Base-by-base conservation (phyloP, 2,797 vertebrate species). In the Trematomus bernacchii region DNA sequence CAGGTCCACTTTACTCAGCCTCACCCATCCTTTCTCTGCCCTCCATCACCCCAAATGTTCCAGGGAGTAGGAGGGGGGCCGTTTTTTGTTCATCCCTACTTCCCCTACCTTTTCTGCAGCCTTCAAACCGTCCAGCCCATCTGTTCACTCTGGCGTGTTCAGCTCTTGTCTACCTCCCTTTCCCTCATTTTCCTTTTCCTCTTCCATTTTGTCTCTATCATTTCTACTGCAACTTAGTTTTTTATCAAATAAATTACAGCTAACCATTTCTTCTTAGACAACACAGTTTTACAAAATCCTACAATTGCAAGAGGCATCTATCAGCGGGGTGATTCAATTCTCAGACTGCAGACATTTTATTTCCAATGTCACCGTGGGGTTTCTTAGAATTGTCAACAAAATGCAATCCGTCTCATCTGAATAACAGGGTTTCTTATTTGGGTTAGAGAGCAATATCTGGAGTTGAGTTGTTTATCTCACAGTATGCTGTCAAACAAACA, bases 61-160 rank as follows among this genome's bases (percentile, higher is more conserved):
- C 18, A 37, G 33, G 7, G 33, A 37, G 33, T 37, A 37, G 33
- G 33, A 37, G 33, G 33, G 33, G 33, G 33, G 75, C 10, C 43
- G 47, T 63, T 68, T 68, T 85, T 87, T 77, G 33, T 74, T 77
- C 57, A 73, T 77, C 14, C 0, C 48, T 62, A 50, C 66, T 83
- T 70, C 63, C 71, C 66, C 79, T 85, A 73, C 66, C 80, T 74
- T 72, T 50, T 64, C 71, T 65, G 71, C 60, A 79, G 79, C 64
- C 70, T 81, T 80, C 71, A 78, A 77, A 61, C 50, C 71, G 21
- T 78, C 65, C 51, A 23, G 80, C 73, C 87, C 81, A 87, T 86
- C 85, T 87, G 78, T 87, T 90, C 87, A 75, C 42, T 71, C 58
- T 51, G 61, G 33, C 48, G 77, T 71, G 66, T 77, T 73, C 72